A percentile compares a stretch with the other conserved stretches of the same genome.
These are phyloP conservation scores for Ceratina japonica DNA, from an alignment of 1,140 invertebrate species.

Conservation along the genomic window DNA sequence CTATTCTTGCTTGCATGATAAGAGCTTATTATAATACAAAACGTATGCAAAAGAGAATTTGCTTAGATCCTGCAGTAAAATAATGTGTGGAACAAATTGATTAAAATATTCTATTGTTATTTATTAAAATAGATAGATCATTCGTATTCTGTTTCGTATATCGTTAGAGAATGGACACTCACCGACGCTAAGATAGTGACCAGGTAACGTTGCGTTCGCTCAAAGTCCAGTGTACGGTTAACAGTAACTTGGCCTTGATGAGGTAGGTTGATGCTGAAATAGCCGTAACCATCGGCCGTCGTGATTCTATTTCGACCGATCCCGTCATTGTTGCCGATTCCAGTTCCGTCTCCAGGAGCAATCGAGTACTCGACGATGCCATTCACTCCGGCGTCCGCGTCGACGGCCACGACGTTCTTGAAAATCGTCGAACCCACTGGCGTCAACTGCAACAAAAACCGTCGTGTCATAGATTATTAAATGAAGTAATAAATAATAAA, in stretches of 20 bases:
- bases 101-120: too few species aligned
- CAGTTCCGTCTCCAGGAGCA: constrained; percentile 80
- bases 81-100: too few species aligned
- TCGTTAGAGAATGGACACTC: constrained; percentile 77
- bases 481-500: too few species aligned
- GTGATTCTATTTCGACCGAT: constrained; percentile 80
- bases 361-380: constrained; percentile 90
- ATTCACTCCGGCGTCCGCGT: constrained; percentile 92
- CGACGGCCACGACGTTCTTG: constrained; percentile 89
- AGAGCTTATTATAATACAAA: too few species aligned
- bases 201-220: constrained; percentile 92
- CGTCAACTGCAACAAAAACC: constrained; percentile 83
- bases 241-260: constrained; percentile 94
- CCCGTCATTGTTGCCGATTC: constrained; percentile 82
- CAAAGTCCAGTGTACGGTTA: constrained; percentile 93
- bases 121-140: too few species aligned
- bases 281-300: constrained; percentile 89
- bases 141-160: too few species aligned
- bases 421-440: constrained; percentile 93
- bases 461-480: too few species aligned
- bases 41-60: too few species aligned
- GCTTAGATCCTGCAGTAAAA: too few species aligned
- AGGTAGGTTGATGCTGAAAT: constrained; percentile 91
- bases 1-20: too few species aligned
- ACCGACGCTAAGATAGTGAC: constrained; percentile 94